Percentiles rank a stretch among this genome's conserved stretches.
These are phyloP conservation scores for Phyllopteryx taeniolatus DNA, from an alignment of 2,113 vertebrate species.

Conservation along the genomic window DNA sequence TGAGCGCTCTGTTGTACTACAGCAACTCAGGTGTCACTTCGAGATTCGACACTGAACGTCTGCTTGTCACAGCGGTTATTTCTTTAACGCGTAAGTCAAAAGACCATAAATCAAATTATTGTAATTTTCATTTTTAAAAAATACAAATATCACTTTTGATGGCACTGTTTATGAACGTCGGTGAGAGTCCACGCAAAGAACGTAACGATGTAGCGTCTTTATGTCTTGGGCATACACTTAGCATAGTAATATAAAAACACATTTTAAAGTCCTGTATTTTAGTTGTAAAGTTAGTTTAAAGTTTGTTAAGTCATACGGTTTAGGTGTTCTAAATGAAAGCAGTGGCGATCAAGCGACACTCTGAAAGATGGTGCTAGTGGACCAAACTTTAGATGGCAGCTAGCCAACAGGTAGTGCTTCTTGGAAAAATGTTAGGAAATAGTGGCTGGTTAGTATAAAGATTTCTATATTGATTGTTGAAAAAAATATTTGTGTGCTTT, in stretches of 20 bases:
- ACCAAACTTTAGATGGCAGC: not conserved
- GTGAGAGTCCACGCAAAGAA: not conserved
- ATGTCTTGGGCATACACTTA: not conserved
- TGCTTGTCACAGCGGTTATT: not conserved
- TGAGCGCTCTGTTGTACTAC: not conserved
- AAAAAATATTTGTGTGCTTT: not conserved
- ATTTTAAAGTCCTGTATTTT: too few species aligned
- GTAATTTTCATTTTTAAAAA: not conserved
- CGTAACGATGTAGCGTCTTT: not conserved
- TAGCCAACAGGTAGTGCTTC: not conserved
- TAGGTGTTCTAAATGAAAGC: not conserved
- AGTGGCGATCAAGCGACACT: not conserved
- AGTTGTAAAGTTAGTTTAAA: not conserved
- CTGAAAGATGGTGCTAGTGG: not conserved
- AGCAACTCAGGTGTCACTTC: not conserved
- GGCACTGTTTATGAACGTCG: not conserved
- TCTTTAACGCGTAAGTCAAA: not conserved
- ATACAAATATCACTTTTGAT: not conserved
- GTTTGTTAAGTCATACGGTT: not conserved
- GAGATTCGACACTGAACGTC: too few species aligned
- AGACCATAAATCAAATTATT: not conserved
- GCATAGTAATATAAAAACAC: not conserved
- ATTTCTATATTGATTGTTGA: not conserved
- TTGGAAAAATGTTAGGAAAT: not conserved
- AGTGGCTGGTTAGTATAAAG: not conserved